Evolutionary conservation across 2,797 vertebrate genomes (phyloP), one percentile per base, ranked within the genome.

Genomic region (Chaunax sp.): DNA sequence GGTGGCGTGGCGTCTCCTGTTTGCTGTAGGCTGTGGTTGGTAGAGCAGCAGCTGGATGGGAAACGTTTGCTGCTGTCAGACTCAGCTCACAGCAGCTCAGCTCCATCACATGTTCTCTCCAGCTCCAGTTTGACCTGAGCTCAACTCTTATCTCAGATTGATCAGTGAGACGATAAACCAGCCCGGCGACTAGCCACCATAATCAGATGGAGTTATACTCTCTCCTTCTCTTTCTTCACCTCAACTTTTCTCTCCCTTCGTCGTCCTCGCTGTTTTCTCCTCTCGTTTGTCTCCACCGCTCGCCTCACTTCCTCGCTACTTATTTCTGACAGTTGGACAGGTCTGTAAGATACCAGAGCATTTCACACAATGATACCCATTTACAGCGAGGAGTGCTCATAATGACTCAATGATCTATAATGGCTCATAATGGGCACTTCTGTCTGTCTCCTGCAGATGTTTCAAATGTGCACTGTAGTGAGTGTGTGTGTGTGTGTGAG

Each of bases 331-430:
- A 88, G 87, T 84, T 67, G 69, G 84, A 87, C 86, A 78, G 82
- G 77, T 87, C 77, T 77, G 70, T 67, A 67, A 85, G 84, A 84
- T 77, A 69, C 67, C 58, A n/a, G 47, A 79, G 72, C 75, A 5
- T 81, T 83, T 83, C 75, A 61, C 82, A 78, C 81, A 81, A 76
- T 84, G 77, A 78, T 80, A 71, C 62, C 79, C 77, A 80, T 87
- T 89, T 83, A 85, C 50, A 56, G 25, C 8, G 38, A 71, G 51
- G 69, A 89, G 83, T 75, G 72, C 80, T 86, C 66, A 74, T 88
- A 89, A 90, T 87, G 86, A 87, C 87, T 87, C 70, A 66, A 88
- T 90, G 69, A 63, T 78, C 73, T 72, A 13, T 87, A 88, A 89
- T 86, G 83, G 84, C 50, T 85, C 72, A 72, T 87, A 86, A 90